Conservation (phyloP, 2,113 vertebrate species). For the Mobula hypostoma region DNA sequence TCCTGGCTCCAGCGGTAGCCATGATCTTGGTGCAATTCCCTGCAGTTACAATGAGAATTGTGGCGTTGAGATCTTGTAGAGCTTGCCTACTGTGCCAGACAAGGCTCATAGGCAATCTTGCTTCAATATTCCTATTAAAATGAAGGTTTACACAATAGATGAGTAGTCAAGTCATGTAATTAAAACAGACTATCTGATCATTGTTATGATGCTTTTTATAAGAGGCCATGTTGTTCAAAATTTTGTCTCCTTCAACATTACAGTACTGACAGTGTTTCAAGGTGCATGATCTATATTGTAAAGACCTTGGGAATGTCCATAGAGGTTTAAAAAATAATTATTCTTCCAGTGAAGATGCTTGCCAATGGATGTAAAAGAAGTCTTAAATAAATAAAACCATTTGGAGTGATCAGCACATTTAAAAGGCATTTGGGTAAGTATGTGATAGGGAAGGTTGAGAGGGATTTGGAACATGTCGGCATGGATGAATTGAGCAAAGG, state of each 20-base stretch:
- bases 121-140: too few relatives aligned
- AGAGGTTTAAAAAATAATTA: background rate
- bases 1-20: too few relatives aligned
- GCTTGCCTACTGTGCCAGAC: too few relatives aligned
- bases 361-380: background rate
- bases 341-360: background rate
- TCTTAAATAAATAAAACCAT: background rate
- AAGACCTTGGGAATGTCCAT: background rate
- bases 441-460: too few relatives aligned
- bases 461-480: too few relatives aligned
- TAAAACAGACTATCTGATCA: background rate
- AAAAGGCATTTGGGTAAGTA: too few relatives aligned
- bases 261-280: background rate
- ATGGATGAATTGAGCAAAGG: too few relatives aligned
- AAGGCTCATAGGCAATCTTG: too few relatives aligned
- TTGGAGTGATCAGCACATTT: background rate
- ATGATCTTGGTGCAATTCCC: too few relatives aligned
- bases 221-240: background rate
- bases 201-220: background rate
- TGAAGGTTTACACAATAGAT: too few relatives aligned
- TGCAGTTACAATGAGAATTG: too few relatives aligned
- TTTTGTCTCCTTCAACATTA: background rate
- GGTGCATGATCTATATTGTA: background rate
- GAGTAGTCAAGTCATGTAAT: background rate
- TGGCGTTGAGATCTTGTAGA: too few relatives aligned